Evolutionary conservation across 2,797 vertebrate species (phyloP), one percentile per base, ranked within the genome.

Genomic region (Carcharodon carcharias): DNA sequence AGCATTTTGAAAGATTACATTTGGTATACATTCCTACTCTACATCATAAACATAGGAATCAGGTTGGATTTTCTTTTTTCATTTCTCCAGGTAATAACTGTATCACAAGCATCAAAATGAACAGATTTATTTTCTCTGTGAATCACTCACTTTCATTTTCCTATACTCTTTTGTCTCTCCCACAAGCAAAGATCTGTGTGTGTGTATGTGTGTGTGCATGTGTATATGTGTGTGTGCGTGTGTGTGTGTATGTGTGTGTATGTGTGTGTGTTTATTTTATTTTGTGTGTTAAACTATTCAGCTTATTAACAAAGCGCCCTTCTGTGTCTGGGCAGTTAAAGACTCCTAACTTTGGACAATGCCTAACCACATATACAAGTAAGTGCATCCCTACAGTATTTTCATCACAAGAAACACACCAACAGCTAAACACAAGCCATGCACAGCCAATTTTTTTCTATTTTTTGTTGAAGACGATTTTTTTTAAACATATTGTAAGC

Each of bases 11-110:
- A 99, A 99, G 99, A 98, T 99, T 99, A 99, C 99, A 99, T 99
- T 99, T 99, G 99, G 99, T 99, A 98, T 98, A 99, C 98, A 98
- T 99, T 98, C 98, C 99, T 99, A 99, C 98, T 99, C 99, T 99
- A 99, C 98, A 99, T 98, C 99, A 98, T 99, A 98, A 98, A 98
- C 98, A 99, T 99, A 98, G 98, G 98, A 98, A 98, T 98, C 98
- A 98, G 99, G 98, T 98, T 96, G 96, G 65, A 97, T 98, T 97
- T 98, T 98, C 98, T 98, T 98, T 97, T 97, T 97, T 97, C 97
- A 98, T 98, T 98, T 98, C 98, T 99, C 99, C 98, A 99, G 99
- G 97, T 97, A 97, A 98, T 98, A 98, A 98, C 98, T 98, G 98
- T 98, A 98, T 98, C 99, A 98, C 98, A 98, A 98, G 99, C 98